Evolutionary conservation across 1,140 invertebrate species (phyloP).

Genomic region (Drosophila miranda): DNA sequence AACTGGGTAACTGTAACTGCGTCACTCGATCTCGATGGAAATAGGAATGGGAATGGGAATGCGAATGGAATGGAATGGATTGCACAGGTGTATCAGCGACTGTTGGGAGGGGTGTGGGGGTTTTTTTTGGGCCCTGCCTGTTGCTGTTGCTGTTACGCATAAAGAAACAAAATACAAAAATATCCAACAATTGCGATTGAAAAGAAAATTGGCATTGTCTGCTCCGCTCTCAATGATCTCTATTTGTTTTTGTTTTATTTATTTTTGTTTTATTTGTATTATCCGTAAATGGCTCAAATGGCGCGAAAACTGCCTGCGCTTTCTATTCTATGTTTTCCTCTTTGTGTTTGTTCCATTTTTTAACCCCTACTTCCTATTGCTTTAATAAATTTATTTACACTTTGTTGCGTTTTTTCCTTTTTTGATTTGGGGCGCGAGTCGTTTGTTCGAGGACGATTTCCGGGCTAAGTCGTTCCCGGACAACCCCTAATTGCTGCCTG

Average conservation of each 20-base stretch:
- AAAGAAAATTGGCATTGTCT: conserved; percentile 62
- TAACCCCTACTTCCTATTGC: conserved; percentile 32
- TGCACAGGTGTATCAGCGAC: conserved; percentile 63
- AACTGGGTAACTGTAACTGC: conserved; percentile 52
- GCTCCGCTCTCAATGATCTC: conserved; percentile 39
- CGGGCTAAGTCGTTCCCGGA: conserved; percentile 33
- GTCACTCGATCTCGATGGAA: conserved; percentile 52
- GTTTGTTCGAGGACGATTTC: conserved; percentile 61
- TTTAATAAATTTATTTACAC: conserved; percentile 80
- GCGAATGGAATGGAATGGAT: conserved; percentile 47
- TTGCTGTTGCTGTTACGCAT: conserved; percentile 35
- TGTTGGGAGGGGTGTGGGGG: neutral
- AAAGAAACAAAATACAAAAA: conserved; percentile 53
- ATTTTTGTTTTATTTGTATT: conserved; percentile 36
- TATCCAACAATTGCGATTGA: conserved; percentile 67
- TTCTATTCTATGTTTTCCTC: conserved; percentile 42
- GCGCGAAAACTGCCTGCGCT: conserved; percentile 70
- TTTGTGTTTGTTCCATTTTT: conserved; percentile 21
- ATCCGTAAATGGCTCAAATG: conserved; percentile 55
- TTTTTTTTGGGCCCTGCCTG: conserved; percentile 19
- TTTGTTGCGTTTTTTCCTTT: conserved; percentile 65
- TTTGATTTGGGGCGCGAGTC: conserved; percentile 71
- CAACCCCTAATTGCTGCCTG: conserved; percentile 73
- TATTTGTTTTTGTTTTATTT: conserved; percentile 44
- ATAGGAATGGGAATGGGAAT: conserved; percentile 30